Evolutionary conservation across 2,888 invertebrate genomes (phyloP).

Genomic region (Paralinhomoeus sp.): DNA sequence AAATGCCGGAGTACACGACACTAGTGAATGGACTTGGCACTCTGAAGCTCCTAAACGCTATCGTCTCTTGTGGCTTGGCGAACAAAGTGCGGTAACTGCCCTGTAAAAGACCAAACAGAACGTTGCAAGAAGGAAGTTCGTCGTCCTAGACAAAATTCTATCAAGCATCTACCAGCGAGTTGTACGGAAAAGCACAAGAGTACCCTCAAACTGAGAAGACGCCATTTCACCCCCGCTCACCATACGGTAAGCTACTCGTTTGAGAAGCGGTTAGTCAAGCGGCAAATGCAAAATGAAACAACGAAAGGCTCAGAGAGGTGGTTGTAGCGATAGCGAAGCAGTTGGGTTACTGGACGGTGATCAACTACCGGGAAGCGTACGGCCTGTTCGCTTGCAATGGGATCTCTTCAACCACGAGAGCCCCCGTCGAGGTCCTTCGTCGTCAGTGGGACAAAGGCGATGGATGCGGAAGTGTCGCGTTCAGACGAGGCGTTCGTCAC

Average conservation of each 20-base stretch:
- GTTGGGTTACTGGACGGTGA: conserved; percentile 82
- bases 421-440: conserved; percentile 49
- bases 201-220: conserved; percentile 79
- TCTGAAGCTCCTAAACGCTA: conserved; percentile 64
- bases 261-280: no score
- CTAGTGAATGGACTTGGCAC: conserved; percentile 89
- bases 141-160: conserved; percentile 42
- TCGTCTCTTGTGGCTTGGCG: conserved; percentile 61
- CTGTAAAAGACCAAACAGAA: no score
- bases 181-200: conserved; percentile 76
- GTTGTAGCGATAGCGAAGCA: conserved; percentile 79
- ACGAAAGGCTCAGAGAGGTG: no score
- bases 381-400: conserved; percentile 86
- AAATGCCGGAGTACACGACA: conserved; percentile 91
- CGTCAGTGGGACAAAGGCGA: no score
- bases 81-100: conserved; percentile 43
- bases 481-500: conserved; percentile 86
- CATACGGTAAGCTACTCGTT: conserved; percentile 50
- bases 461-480: no score
- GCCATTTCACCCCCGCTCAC: conserved; percentile 82
- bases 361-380: conserved; percentile 85
- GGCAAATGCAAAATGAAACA: no score
- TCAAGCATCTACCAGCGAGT: conserved; percentile 82
- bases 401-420: conserved; percentile 89
- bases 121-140: no score